These are phyloP conservation scores for Hermaeophaga mercurialis DNA, from an alignment of 2,888 invertebrate species.

Conservation along the genomic window DNA sequence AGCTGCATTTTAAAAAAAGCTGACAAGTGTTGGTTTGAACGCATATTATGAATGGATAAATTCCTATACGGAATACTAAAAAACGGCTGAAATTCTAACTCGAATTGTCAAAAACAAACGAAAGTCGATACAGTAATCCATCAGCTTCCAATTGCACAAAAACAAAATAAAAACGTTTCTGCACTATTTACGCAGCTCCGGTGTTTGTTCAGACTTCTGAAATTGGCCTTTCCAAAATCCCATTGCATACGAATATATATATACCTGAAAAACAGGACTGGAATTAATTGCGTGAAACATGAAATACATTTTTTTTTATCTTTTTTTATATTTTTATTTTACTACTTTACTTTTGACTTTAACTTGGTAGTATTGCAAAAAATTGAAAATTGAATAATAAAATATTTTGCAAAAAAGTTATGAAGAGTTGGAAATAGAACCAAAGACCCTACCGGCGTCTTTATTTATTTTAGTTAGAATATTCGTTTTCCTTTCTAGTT, in stretches of 20 bases:
- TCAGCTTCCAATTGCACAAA: conserved; percentile 3
- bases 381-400: not conserved
- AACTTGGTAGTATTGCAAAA: not conserved
- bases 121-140: conserved; percentile 6
- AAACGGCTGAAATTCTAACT: conserved; percentile 3
- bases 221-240: not conserved
- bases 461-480: too few relatives aligned
- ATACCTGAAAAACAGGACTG: not conserved
- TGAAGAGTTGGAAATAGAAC: too few relatives aligned
- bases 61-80: conserved; percentile 2
- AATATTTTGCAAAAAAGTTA: not conserved
- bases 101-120: conserved; percentile 7
- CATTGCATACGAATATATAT: not conserved
- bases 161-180: conserved; percentile 7
- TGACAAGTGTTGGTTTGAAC: too few relatives aligned
- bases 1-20: too few relatives aligned
- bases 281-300: not conserved
- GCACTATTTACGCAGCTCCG: not conserved
- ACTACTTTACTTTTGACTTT: too few relatives aligned
- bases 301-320: not conserved
- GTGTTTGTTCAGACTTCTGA: not conserved
- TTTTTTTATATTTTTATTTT: not conserved
- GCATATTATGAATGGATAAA: too few relatives aligned
- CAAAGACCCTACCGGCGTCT: too few relatives aligned
- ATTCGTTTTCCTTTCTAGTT: too few relatives aligned